Percentiles rank a stretch among this genome's conserved stretches.
phyloP scores from a whole-genome alignment of 2,888 invertebrate genomes.

The Nomada goodeniana region DNA sequence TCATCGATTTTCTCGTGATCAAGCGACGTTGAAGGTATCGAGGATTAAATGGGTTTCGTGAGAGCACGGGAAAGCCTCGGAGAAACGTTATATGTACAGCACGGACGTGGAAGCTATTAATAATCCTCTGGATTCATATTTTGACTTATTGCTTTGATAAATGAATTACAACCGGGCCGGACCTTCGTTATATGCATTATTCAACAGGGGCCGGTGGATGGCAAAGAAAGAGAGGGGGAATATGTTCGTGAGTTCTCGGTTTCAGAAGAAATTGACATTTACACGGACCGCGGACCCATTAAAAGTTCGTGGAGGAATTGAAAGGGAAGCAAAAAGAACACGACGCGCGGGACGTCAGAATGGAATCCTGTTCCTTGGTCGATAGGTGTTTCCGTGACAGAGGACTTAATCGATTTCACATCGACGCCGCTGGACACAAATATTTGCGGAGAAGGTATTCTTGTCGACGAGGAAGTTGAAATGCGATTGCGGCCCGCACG shows the following conservation, averaged over 20 bases:
- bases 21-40: background rate
- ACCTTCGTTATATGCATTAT: constrained; percentile 75
- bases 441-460: constrained; percentile 34
- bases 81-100: constrained; percentile 9
- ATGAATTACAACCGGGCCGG: constrained; percentile 70
- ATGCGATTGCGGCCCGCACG: constrained; percentile 7
- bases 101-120: constrained; percentile 49
- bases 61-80: constrained; percentile 12
- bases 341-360: background rate
- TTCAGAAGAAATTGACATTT: constrained; percentile 41
- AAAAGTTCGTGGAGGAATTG: constrained; percentile 4
- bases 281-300: constrained; percentile 24
- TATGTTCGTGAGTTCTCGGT: constrained; percentile 1
- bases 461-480: background rate
- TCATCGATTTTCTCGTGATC: constrained; percentile 16
- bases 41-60: background rate
- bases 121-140: constrained; percentile 45
- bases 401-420: constrained; percentile 53
- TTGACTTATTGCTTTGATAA: constrained; percentile 60
- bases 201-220: constrained; percentile 58
- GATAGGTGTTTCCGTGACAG: constrained; percentile 27
- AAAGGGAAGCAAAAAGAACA: background rate
- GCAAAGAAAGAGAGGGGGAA: background rate
- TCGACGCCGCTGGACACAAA: constrained; percentile 33
- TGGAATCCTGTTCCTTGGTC: constrained; percentile 3